Base-by-base conservation (phyloP, 1,140 invertebrate genomes). In the Drosophila dunni region DNA sequence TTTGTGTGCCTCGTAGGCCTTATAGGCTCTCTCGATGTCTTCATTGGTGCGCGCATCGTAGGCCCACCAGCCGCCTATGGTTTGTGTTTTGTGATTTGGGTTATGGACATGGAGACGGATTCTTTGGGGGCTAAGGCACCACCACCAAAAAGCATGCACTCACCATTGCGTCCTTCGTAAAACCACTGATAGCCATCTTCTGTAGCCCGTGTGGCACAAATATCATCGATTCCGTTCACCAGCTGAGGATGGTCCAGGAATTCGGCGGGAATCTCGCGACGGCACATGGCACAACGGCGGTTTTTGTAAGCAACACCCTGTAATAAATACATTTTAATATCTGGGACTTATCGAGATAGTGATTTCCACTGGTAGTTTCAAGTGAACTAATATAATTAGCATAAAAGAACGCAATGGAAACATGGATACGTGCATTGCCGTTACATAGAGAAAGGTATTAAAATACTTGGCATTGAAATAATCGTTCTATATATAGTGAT, bases 101-200 rank as follows among this genome's bases (percentile, higher is more conserved):
- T 71, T 79, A 70, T 75, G 68, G 63, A 58, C 53, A 65, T 54
- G 71, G 67, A 65, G 13, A 42, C 60, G 79, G 51, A 40, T 71
- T 58, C 3, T 11, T 48, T 69, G 46, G 33, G 33, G 46, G 40
- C 44, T 40, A 17, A n/a, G 38, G 48, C 76, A 57, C 67, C 79
- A 57, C 34, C 70, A 82, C 71, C 80, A 75, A 48, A 46, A 73
- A 62, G 7, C 24, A 29, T 2, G 10, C 91, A 91, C 93, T 94
- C 94, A 97, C 97, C 97, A 94, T 97, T 97, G 85, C 96, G 93
- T 20, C 98, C 97, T 94, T 98, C 97, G 92, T 99, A 99, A 93
- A 97, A 99, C 98, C 98, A 99, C 79, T 98, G 96, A 90, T 96
- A 97, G 9, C 95, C 95, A 82, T 96, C 96, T 81, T 96, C 95